Base-by-base conservation (phyloP, 2,113 vertebrate genomes). In the Shinisaurus crocodilurus region DNA sequence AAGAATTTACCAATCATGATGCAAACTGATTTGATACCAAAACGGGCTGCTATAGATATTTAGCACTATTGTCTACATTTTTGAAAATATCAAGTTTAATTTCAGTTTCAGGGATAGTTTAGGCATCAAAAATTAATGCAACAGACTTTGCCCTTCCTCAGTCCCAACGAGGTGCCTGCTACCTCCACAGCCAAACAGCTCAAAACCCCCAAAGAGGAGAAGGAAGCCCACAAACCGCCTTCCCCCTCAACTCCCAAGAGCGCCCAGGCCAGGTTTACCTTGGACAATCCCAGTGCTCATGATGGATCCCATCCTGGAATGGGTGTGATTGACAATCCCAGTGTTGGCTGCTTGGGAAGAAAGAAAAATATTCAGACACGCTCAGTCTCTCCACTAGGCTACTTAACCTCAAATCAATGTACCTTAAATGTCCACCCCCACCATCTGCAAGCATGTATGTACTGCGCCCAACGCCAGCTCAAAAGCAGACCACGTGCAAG, bases 231-330 rank as follows among this genome's bases (percentile, higher is more conserved):
- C n/a, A 67, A 25, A 65, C 15, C 32, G 63, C 43, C 60, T 88
- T 67, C 3, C 1, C 32, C 69, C 12, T 88, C 65, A 91, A 72
- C 86, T 75, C 3, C 32, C 54, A 32, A 8, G 48, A 29, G 18
- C 23, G 37, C 7, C n/a, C 25, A 29, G 50, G 65, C 8, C 37
- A 72, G 18, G 8, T 23, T 95, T 97, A 99, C 98, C 98, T 98
- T 98, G 98, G 94, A 99, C 98, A 94, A 99, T 98, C 91, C 98
- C 98, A 79, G 98, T 99, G 97, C 98, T 99, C 98, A 99, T 99
- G 96, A 99, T 99, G 95, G 98, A 99, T 96, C 98, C 98, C 98
- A 98, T 98, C 97, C 98, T 97, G 95, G 98, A 99, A 98, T 98
- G 98, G 92, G 98, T 99, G 96, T 98, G 98, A 96, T 99, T 99